Base-by-base conservation (phyloP, 2,113 vertebrate species). In the Nesoenas mayeri region DNA sequence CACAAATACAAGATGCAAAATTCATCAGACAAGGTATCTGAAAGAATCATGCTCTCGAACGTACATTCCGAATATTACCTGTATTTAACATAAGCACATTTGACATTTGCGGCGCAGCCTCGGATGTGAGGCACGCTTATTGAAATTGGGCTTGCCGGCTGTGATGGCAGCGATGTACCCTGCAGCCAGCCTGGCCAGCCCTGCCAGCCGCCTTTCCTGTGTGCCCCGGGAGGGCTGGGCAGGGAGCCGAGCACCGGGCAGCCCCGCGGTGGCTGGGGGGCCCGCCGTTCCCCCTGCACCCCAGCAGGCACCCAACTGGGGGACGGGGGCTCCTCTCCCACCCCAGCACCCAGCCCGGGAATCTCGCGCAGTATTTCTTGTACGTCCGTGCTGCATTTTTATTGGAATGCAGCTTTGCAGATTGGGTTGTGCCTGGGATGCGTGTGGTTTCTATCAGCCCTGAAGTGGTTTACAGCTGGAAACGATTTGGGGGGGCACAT, bases 401-500 rank as follows among this genome's bases (percentile, higher is more conserved):
- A 72, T 29, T 89, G 94, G 96, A 97, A 93, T 94, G 95, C 87
- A 62, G 94, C 93, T 89, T 84, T 82, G 73, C 89, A 64, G 94
- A 92, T 64, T 16, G 65, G 89, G 87, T 34, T 89, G 42, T 86
- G 93, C 79, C 94, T 56, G 69, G 65, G 85, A 64, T 85, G 94
- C 9, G 85, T 93, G 91, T 91, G 93, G 95, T 96, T 94, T 95
- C 86, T 62, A 88, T 95, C 92, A 91, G 88, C 79, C 84, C 79
- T 94, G 91, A 90, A 88, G 94, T 93, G 92, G 92, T 96, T 96
- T 95, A 94, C 91, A 90, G 95, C 81, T 88, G 94, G 85, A 92
- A 91, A 79, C 78, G 92, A 94, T 88, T 83, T 89, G 47, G 81
- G 90, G 54, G 85, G 77, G 42, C 69, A 71, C 74, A 87, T 70